phyloP scores from a whole-genome alignment of 2,888 invertebrate species.

The Blomia tropicalis region DNA sequence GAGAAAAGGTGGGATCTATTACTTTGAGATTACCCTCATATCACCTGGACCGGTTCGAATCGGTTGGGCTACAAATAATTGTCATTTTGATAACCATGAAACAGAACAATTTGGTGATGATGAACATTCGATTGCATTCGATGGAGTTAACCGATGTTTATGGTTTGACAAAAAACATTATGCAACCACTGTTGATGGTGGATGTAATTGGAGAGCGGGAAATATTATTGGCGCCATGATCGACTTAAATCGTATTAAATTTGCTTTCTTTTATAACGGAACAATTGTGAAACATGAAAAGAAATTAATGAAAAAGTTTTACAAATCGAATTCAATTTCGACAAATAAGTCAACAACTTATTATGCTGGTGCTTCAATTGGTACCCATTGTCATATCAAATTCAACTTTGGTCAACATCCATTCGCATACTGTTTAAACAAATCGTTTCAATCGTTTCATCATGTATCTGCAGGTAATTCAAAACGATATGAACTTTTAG shows the following conservation, averaged over 20 bases:
- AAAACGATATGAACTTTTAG: neutral
- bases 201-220: neutral
- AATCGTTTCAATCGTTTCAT: neutral
- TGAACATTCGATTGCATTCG: conserved; percentile 5
- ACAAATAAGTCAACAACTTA: neutral
- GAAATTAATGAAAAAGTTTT: neutral
- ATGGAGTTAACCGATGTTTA: neutral
- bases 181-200: neutral
- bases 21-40: neutral
- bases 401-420: conserved; percentile 5
- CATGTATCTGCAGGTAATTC: neutral
- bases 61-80: neutral
- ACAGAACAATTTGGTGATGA: conserved; percentile 4
- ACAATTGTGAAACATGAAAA: neutral
- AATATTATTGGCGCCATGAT: neutral
- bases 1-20: neutral
- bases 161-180: neutral
- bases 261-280: conserved; percentile 1
- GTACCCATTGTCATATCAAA: neutral
- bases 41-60: neutral
- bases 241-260: neutral
- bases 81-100: neutral
- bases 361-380: neutral
- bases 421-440: neutral
- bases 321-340: neutral